A percentile compares a stretch with the other conserved stretches of the same genome.
These are phyloP conservation scores for Achroia grisella DNA, from an alignment of 1,140 invertebrate species.

Conservation along the genomic window DNA sequence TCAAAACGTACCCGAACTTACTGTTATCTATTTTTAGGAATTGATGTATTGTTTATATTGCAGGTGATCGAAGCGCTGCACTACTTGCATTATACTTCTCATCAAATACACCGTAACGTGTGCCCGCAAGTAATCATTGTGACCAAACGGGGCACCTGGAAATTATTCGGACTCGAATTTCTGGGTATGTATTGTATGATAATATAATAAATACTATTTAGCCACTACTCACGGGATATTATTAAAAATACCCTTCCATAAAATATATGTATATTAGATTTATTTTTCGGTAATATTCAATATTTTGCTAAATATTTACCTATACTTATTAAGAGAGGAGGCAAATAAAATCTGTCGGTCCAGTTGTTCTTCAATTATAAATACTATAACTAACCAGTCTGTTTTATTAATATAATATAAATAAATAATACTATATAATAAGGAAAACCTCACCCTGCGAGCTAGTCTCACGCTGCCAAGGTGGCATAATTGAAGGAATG, in stretches of 20 bases:
- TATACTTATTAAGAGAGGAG: background rate
- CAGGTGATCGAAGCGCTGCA: slow-evolving; percentile 95
- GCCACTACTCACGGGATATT: too few relatives aligned
- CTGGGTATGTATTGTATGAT: slow-evolving; percentile 83
- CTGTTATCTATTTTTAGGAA: too few relatives aligned
- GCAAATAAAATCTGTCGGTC: background rate
- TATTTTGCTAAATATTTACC: background rate
- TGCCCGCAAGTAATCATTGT: slow-evolving; percentile 95
- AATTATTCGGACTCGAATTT: slow-evolving; percentile 96
- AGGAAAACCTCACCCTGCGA: too few relatives aligned
- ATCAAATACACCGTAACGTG: slow-evolving; percentile 93
- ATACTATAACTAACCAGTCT: too few relatives aligned
- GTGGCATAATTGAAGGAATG: too few relatives aligned
- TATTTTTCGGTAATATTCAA: too few relatives aligned
- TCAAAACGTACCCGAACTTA: background rate
- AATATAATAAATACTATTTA: too few relatives aligned
- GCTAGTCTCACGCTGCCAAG: too few relatives aligned
- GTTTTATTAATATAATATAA: too few relatives aligned
- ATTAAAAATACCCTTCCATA: too few relatives aligned
- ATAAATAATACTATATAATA: too few relatives aligned
- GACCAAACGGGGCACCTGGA: slow-evolving; percentile 97
- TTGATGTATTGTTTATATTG: slow-evolving; percentile 19
- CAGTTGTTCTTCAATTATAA: background rate
- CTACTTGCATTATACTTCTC: slow-evolving; percentile 90
- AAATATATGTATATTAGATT: too few relatives aligned